Evolutionary conservation across 2,888 invertebrate genomes (phyloP).

Genomic region (Diogma glabrata): DNA sequence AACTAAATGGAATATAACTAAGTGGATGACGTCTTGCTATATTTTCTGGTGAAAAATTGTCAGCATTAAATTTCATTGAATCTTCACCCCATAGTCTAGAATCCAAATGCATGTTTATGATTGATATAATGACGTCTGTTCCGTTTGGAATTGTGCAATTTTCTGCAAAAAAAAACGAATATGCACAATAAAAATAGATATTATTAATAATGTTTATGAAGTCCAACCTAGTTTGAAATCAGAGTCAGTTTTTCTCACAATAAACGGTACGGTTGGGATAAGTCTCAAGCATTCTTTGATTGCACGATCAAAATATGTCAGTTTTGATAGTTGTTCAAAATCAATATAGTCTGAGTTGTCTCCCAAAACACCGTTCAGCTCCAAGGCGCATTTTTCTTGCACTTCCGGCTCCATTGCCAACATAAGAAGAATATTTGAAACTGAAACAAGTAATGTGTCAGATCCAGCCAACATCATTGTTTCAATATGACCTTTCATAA

Average conservation of each 20-base stretch:
- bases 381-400: background rate
- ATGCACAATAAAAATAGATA: no score
- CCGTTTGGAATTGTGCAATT: background rate
- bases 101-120: background rate
- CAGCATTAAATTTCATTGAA: background rate
- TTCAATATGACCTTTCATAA: background rate
- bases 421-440: background rate
- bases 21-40: background rate
- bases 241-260: background rate
- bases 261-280: background rate
- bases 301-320: background rate
- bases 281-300: background rate
- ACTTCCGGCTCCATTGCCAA: slow-evolving; percentile 1
- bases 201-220: no score
- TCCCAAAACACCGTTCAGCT: background rate
- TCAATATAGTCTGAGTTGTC: background rate
- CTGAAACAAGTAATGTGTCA: background rate
- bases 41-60: slow-evolving; percentile 1
- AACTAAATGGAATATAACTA: slow-evolving; percentile 1
- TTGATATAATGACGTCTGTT: background rate
- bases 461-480: slow-evolving; percentile 1
- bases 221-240: background rate
- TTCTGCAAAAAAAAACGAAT: background rate
- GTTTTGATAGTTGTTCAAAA: background rate
- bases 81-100: background rate